phyloP scores from a whole-genome alignment of 2,113 vertebrate species.

The Tetrao urogallus region DNA sequence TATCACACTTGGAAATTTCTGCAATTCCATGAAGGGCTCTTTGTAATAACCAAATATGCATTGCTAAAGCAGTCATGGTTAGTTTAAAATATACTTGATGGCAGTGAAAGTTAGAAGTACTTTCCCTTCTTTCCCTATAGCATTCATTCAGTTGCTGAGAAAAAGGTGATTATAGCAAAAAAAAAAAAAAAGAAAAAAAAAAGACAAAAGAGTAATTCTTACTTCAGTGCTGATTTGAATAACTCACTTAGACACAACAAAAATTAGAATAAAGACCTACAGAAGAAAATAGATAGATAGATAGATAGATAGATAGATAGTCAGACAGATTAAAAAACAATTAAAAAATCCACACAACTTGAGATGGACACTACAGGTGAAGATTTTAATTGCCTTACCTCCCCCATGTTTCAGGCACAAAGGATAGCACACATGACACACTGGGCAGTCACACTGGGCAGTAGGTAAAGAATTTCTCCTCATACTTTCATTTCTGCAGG shows the following conservation, averaged over 20 bases:
- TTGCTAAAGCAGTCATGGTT: not conserved
- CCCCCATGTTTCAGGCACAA: not conserved
- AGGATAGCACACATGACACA: not conserved
- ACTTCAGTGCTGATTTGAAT: not conserved
- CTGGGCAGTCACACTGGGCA: not conserved
- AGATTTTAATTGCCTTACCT: not conserved
- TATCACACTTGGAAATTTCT: not conserved
- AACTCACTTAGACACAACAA: not conserved
- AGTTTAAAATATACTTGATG: not conserved
- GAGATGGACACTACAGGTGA: not conserved
- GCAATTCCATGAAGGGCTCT: not conserved
- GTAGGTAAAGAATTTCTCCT: not conserved
- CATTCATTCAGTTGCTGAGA: not conserved
- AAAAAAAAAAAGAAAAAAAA: not conserved
- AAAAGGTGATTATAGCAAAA: not conserved
- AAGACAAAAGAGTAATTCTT: not conserved
- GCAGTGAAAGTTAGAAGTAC: not conserved
- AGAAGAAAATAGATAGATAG: not conserved
- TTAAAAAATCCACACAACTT: not conserved
- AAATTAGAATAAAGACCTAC: not conserved
- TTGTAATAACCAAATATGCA: not conserved
- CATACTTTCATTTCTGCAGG: not conserved
- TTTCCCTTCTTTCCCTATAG: not conserved
- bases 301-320: too few relatives aligned
- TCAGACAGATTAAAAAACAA: not conserved